Base-by-base conservation (phyloP, 2,888 invertebrate species). In the Leistus spinibarbis region DNA sequence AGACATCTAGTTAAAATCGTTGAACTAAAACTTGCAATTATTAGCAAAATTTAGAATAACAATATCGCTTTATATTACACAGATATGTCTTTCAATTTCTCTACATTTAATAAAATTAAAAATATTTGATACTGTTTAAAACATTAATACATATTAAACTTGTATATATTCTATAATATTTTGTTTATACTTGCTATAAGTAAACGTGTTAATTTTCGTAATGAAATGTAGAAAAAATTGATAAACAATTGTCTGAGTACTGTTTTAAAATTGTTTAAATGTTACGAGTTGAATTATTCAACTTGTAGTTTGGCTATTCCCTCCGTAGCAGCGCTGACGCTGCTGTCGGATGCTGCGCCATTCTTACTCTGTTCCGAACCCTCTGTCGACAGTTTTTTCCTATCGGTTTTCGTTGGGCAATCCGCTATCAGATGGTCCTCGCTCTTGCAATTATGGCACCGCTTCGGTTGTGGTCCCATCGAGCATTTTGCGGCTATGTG, bases 401-500 rank as follows among this genome's bases (percentile, higher is more conserved):
- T 77, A 76, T 83, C 86, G 76, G 83, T 82, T 78, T 90, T 88
- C 22, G 88, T 86, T 19, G 96, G 95, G 85, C 97, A 97, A 83
- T 96, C 95, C 24, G 95, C 96, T 77, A 96, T 93, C 76, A 97
- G 89, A 86, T 97, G 97, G 81, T 93, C 94, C 80, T 93, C 92
- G 80, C 94, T 91, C 84, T 95, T 95, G 86, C 96, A 97, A 84
- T 92, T 91, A 87, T 97, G 96, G 86, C 97, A 97, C 81, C 94
- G 89, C 87, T 96, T 96, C 81, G 96, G 96, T 86, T 95, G 93
- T 69, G 96, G 96, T 13, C 95, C 95, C 83, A 93, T 88, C 78
- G 91, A 90, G 86, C 97, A 97, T 84, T 95, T 95, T 53, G 95
- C 93, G 40, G 97, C 96, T 82, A 96, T 93, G 86, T 97, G 97